These are phyloP conservation scores for Episyrphus balteatus DNA, from an alignment of 1,140 invertebrate species.

Conservation along the genomic window DNA sequence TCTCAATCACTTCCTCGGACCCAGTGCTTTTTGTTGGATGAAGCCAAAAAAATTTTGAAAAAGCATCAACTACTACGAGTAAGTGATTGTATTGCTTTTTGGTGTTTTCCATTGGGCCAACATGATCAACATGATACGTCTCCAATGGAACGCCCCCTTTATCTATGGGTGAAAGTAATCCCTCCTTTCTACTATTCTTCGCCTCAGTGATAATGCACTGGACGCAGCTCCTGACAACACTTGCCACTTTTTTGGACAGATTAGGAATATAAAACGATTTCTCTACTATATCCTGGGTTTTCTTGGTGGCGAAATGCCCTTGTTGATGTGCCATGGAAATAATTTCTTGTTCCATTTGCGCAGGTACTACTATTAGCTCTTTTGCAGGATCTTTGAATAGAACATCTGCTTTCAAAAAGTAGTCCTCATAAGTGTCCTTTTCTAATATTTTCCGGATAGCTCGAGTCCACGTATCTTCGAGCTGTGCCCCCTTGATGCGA, in stretches of 20 bases:
- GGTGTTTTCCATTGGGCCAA: conserved; percentile 28
- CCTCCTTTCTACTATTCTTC: conserved; percentile 34
- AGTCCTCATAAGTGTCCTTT: not conserved
- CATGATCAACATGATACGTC: conserved; percentile 13
- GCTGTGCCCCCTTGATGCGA: not conserved
- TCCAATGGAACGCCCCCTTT: conserved; percentile 18
- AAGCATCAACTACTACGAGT: conserved; percentile 32
- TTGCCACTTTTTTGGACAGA: conserved; percentile 20
- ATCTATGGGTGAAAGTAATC: conserved; percentile 20
- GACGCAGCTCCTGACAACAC: conserved; percentile 23
- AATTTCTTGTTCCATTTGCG: conserved; percentile 12
- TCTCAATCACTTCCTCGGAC: conserved; percentile 6
- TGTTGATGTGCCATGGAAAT: conserved; percentile 11
- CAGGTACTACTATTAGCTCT: conserved; percentile 12
- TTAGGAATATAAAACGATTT: conserved; percentile 34
- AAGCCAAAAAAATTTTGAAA: conserved; percentile 36
- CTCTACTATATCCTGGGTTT: conserved; percentile 21
- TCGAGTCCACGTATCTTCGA: not conserved
- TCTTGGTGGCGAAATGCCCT: conserved; percentile 7
- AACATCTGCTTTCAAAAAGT: not conserved
- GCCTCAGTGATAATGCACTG: conserved; percentile 18
- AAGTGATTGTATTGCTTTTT: conserved; percentile 36
- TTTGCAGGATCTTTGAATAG: conserved; percentile 3
- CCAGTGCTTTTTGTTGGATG: conserved; percentile 11
- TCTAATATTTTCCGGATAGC: not conserved